phyloP scores from a whole-genome alignment of 2,797 vertebrate genomes.

The Semaprochilodus insignis region DNA sequence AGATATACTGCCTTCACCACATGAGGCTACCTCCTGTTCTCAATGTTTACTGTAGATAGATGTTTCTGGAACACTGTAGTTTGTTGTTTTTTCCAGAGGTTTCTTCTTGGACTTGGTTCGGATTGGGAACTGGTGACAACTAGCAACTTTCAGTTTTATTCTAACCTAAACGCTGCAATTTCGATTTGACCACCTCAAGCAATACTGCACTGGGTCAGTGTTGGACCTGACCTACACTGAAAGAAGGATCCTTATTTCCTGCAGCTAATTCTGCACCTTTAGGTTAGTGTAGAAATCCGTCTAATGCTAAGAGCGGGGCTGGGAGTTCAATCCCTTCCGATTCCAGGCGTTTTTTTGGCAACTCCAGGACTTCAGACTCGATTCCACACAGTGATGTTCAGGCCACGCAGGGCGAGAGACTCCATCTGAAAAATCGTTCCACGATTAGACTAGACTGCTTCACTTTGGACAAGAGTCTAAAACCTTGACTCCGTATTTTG shows the following conservation, averaged over 20 bases:
- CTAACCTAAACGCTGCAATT: constrained; percentile 42
- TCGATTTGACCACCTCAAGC: constrained; percentile 63
- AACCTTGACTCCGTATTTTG: too few relatives aligned
- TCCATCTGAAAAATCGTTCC: too few relatives aligned
- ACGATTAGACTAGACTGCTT: too few relatives aligned
- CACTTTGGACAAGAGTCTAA: too few relatives aligned
- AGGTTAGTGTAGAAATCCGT: constrained; percentile 31
- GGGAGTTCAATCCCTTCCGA: too few relatives aligned
- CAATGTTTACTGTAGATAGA: constrained; percentile 60
- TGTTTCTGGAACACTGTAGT: constrained; percentile 49
- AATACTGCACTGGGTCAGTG: constrained; percentile 66
- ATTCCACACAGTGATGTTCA: too few relatives aligned
- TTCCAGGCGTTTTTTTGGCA: too few relatives aligned
- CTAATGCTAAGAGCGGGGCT: constrained; percentile 24
- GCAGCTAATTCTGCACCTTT: constrained; percentile 32
- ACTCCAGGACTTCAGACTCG: too few relatives aligned
- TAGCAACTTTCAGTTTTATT: not conserved
- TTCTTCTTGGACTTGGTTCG: constrained; percentile 48
- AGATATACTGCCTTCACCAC: constrained; percentile 55
- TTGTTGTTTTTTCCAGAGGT: constrained; percentile 53
- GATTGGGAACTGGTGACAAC: constrained; percentile 25
- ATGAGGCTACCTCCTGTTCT: constrained; percentile 63
- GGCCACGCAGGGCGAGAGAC: too few relatives aligned
- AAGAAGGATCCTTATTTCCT: not conserved
- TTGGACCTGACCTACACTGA: not conserved